Percentiles rank a stretch among this genome's conserved stretches.
Evolutionary conservation across 2,888 invertebrate species (phyloP).

Genomic region (Nematopogon swammerdamellus): DNA sequence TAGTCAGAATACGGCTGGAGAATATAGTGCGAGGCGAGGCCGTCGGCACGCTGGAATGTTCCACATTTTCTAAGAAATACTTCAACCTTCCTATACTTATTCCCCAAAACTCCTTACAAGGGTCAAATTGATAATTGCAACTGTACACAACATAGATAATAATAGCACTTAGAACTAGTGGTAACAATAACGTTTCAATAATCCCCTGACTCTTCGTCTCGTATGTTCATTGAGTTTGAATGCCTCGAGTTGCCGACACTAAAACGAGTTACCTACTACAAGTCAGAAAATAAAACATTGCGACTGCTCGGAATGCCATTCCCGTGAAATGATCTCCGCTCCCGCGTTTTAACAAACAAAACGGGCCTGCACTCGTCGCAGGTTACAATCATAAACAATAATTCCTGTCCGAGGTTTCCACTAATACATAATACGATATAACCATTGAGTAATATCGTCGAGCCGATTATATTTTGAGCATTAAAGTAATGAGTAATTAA

Average conservation of each 20-base stretch:
- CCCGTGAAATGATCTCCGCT: too few species aligned
- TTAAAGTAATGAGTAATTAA: background rate
- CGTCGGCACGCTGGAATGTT: background rate
- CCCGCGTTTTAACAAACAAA: too few species aligned
- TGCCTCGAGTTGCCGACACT: background rate
- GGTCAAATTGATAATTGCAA: background rate
- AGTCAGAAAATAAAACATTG: too few species aligned
- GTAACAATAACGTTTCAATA: conserved; percentile 47
- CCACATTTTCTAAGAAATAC: background rate
- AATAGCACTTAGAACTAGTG: conserved; percentile 46
- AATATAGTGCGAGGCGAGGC: background rate
- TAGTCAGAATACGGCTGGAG: background rate
- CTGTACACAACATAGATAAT: background rate
- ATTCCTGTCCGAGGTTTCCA: background rate
- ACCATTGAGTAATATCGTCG: background rate
- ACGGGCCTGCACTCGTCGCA: too few species aligned
- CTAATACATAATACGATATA: background rate
- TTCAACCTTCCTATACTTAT: background rate
- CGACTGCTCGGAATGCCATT: too few species aligned
- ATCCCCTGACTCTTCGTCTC: background rate
- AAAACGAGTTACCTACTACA: background rate
- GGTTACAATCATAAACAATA: too few species aligned
- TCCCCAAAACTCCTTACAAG: background rate
- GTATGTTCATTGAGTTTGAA: background rate
- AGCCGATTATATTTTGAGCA: background rate